Base-by-base conservation (phyloP, 2,888 invertebrate genomes). In the Drosophila conformis region DNA sequence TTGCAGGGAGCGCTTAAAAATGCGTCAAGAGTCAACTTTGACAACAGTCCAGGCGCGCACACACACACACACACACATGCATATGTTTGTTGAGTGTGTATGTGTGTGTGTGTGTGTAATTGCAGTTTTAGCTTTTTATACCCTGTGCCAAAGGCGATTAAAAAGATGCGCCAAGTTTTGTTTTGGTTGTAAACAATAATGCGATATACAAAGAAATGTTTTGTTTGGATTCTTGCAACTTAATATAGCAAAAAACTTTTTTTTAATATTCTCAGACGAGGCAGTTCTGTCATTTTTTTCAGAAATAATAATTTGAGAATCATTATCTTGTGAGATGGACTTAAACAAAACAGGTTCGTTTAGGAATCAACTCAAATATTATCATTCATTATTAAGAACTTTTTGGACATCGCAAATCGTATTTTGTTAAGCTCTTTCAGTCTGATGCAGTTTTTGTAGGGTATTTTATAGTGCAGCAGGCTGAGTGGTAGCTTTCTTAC, bases 11-110 rank as follows among this genome's bases (percentile, higher is more conserved):
- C 85, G 84, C 80, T 87, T 83, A 73, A 76, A 85, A 89, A 87
- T 87, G 87, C 87, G 87, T 87, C 85, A 89, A 89, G 87, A 87
- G 86, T 89, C 83, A 84, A 84, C 84, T 84, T 84, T 87, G 87
- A 80, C 84, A 80, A 72, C 84, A 73, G 68, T 53, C 58, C 53
- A 66, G 51, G 52, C 46, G 61, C 48, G 52, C 25, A 57, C 46
- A 52, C 36, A 74, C 46, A 27, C 40, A 58, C 27, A 27, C 61
- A 58, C 33, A 58, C 49, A 52, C 40, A 15, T n/a, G 36, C 51
- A 33, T 36, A 11, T 33, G 33, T 33, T 11, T 33, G 33, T 11
- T 11, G 4, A 10, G 49, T 10, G 35, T 48, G 21, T 48, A 18
- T 27, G 42, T 61, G 35, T 38, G 27, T 46, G 33, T 33, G 25